Base-by-base conservation (phyloP, 2,113 vertebrate genomes). In the Varanus salvator region DNA sequence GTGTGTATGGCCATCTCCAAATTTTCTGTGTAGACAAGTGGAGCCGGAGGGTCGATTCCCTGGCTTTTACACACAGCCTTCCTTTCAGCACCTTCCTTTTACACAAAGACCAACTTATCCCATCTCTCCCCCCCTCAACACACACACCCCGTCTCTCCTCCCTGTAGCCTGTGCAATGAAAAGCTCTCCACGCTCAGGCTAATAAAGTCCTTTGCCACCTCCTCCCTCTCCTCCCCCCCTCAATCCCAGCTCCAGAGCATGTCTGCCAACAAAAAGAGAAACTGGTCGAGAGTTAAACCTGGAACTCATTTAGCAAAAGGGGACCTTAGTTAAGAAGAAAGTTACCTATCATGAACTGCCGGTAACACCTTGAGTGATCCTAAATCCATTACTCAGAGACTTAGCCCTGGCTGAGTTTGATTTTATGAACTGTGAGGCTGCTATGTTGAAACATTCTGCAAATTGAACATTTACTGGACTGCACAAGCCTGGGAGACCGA, bases 41-140 rank as follows among this genome's bases (percentile, higher is more conserved):
- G 98, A 98, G 98, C 98, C 98, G 93, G 96, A 97, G 95, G 97
- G 90, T 96, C 96, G 97, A 98, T 97, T 97, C 97, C 96, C 93
- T 88, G 90, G 95, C 97, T 97, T 96, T 97, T 94, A 93, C 96
- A 97, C 97, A 98, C 97, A 98, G 97, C 96, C 97, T 94, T 95
- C 97, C 97, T 98, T 98, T 98, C 97, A 98, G 97, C 98, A 98
- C 97, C 97, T 97, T 97, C 96, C 95, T 93, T 96, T 97, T 96
- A 97, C 98, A 99, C 98, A 99, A 98, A 98, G 98, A 96, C 95
- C 92, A 97, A 97, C 97, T 98, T 99, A 98, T 98, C 97, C 97
- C 95, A 90, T 92, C 92, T 95, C 72, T 31, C 6, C 6, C 44
- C 29, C 72, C 44, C 0, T 57, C 38, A 44, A 44, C 38, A n/a